Evolutionary conservation across 2,888 invertebrate genomes (phyloP).

Genomic region (Xestia c-nigrum): DNA sequence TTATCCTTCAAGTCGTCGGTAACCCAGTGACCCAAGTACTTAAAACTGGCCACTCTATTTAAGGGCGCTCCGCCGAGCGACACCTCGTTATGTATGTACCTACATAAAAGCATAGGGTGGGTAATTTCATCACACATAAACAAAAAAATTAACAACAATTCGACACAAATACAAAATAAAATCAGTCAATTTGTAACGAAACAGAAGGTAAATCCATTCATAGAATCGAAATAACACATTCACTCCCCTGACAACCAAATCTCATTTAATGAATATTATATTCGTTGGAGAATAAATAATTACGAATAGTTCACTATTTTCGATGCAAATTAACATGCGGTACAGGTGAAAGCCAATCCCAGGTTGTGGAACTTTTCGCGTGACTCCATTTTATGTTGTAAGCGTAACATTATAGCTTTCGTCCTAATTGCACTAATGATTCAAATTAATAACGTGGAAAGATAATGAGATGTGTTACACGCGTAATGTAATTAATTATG

Average conservation of each 20-base stretch:
- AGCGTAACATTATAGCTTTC: slow-evolving; percentile 72
- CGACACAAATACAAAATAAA: slow-evolving; percentile 25
- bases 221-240: slow-evolving; percentile 45
- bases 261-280: slow-evolving; percentile 58
- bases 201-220: slow-evolving; percentile 34
- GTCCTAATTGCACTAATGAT: slow-evolving; percentile 75
- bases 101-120: not conserved
- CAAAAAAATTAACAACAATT: slow-evolving; percentile 1
- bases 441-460: slow-evolving; percentile 75
- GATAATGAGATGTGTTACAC: slow-evolving; percentile 73
- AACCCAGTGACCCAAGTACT: no score
- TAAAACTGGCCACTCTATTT: no score
- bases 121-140: not conserved
- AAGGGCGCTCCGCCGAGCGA: no score
- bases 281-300: slow-evolving; percentile 56
- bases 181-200: slow-evolving; percentile 23
- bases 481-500: slow-evolving; percentile 69
- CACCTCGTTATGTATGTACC: not conserved
- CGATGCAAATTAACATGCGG: slow-evolving; percentile 60
- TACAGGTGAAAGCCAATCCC: slow-evolving; percentile 71
- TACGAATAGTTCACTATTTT: slow-evolving; percentile 46
- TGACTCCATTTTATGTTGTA: slow-evolving; percentile 72
- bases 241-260: slow-evolving; percentile 54
- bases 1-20: no score
- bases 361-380: slow-evolving; percentile 68